Evolutionary conservation across 2,797 vertebrate species (phyloP).

Genomic region (Malurus splendens): DNA sequence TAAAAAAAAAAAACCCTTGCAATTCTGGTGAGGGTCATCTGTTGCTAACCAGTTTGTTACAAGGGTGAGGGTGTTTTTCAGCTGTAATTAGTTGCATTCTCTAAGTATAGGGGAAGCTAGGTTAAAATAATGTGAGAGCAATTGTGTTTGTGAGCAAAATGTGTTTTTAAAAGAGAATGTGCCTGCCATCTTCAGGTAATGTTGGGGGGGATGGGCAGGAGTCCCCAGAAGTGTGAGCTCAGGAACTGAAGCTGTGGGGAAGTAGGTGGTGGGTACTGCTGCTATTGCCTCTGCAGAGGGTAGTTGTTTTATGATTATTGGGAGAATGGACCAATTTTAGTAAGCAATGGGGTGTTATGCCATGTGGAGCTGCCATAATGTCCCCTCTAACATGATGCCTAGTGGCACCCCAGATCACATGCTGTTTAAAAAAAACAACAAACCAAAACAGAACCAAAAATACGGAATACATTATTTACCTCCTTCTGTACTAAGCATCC

Average conservation of each 20-base stretch:
- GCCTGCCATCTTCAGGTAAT: neutral
- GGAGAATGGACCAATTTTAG: neutral
- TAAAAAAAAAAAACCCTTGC: neutral
- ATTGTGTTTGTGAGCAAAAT: neutral
- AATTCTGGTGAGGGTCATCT: neutral
- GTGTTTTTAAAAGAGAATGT: neutral
- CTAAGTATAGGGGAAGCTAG: neutral
- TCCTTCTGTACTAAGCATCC: neutral
- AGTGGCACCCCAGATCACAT: neutral
- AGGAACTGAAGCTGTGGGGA: neutral
- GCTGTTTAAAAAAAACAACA: neutral
- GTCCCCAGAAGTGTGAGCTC: neutral
- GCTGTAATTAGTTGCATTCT: neutral
- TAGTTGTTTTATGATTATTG: neutral
- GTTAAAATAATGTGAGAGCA: neutral
- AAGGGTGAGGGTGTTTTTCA: neutral
- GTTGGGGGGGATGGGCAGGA: neutral
- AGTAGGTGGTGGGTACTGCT: neutral
- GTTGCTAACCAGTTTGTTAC: neutral
- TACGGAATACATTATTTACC: neutral
- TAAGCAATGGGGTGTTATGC: neutral
- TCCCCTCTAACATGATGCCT: neutral
- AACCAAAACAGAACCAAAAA: neutral
- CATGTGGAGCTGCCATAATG: neutral
- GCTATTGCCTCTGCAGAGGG: neutral